Evolutionary conservation across 2,797 vertebrate species (phyloP).

Genomic region (Echeneis naucrates): DNA sequence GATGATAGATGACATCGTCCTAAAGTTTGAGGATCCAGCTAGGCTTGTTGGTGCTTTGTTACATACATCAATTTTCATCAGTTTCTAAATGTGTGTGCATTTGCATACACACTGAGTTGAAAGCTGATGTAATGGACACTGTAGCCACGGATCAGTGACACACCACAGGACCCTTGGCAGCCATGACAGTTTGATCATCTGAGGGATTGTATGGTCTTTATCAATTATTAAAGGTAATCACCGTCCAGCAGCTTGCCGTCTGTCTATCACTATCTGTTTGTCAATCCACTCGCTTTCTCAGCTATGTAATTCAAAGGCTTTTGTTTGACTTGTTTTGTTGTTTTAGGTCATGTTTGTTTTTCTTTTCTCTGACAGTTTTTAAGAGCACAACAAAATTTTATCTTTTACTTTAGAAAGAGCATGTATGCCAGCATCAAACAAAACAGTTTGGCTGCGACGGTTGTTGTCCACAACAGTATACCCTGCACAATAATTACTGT

Average conservation of each 20-base stretch:
- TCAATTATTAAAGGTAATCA: constrained; percentile 84
- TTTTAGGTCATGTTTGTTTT: background rate
- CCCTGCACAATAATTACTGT: background rate
- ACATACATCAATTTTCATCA: constrained; percentile 24
- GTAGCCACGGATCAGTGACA: constrained; percentile 66
- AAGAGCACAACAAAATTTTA: background rate
- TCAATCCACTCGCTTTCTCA: constrained; percentile 18
- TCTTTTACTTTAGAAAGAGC: background rate
- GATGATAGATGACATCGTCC: no score
- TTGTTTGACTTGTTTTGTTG: constrained; percentile 15
- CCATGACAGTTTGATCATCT: constrained; percentile 78
- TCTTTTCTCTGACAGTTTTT: background rate
- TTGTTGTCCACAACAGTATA: background rate
- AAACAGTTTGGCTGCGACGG: background rate
- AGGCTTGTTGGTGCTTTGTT: constrained; percentile 19
- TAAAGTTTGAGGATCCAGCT: constrained; percentile 11
- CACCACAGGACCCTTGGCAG: constrained; percentile 71
- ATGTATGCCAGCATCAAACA: no score
- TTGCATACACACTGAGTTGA: constrained; percentile 44
- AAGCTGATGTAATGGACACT: constrained; percentile 72
- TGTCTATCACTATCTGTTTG: constrained; percentile 46
- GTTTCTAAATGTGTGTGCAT: constrained; percentile 23
- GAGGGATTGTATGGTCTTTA: constrained; percentile 75
- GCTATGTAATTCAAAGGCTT: constrained; percentile 37
- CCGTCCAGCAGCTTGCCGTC: constrained; percentile 52